phyloP scores from a whole-genome alignment of 2,888 invertebrate species.

The Suillia variegata region DNA sequence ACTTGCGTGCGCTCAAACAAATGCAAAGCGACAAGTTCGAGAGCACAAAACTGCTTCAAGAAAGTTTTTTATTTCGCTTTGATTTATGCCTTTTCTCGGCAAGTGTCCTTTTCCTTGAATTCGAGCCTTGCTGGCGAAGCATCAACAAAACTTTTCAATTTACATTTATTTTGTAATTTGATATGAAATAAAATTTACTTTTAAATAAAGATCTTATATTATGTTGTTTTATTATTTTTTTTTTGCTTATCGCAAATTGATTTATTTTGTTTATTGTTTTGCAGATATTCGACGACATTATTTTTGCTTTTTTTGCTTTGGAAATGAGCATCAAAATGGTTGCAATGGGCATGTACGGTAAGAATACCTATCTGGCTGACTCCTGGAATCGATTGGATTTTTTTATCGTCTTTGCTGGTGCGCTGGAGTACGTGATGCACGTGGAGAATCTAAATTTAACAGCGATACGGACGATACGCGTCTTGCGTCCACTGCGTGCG shows the following conservation, averaged over 20 bases:
- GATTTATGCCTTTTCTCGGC: background rate
- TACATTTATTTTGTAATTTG: background rate
- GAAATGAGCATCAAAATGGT: constrained; percentile 99
- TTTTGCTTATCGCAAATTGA: too few species aligned
- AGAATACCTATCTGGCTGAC: constrained; percentile 94
- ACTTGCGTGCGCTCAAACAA: background rate
- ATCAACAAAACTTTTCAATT: background rate
- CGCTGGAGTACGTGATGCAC: constrained; percentile 88
- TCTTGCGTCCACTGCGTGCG: constrained; percentile 93
- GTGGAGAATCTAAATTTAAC: constrained; percentile 98
- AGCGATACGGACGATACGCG: constrained; percentile 97
- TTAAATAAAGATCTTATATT: too few species aligned
- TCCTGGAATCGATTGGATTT: constrained; percentile 98
- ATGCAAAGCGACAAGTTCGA: background rate
- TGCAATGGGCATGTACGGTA: constrained; percentile 95
- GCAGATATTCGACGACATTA: constrained; percentile 96
- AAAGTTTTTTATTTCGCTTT: background rate
- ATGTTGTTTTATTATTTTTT: too few species aligned
- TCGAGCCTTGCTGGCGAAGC: too few species aligned
- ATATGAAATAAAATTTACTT: too few species aligned
- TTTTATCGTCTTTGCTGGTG: constrained; percentile 96
- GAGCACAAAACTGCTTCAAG: background rate
- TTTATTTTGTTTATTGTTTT: too few species aligned
- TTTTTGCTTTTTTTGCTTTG: constrained; percentile 96
- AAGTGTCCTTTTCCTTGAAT: too few species aligned